Conservation (phyloP, 1,140 invertebrate species). For the Zaprionus africanus region DNA sequence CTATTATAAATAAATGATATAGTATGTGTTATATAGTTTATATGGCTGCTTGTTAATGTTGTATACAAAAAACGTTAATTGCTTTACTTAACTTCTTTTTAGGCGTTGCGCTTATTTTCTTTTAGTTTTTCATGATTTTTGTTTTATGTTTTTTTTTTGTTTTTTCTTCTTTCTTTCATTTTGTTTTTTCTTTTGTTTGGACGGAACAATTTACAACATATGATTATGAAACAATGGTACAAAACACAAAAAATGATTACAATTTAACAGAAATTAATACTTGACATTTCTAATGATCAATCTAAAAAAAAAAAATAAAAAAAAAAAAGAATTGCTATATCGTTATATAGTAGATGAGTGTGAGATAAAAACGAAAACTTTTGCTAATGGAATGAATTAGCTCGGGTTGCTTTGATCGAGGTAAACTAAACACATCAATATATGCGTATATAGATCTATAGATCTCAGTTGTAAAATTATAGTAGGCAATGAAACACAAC, state of each 20-base stretch:
- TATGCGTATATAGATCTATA: slow-evolving; percentile 18
- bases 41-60: slow-evolving; percentile 30
- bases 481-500: slow-evolving; percentile 9
- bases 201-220: slow-evolving; percentile 83
- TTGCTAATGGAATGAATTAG: slow-evolving; percentile 77
- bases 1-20: slow-evolving; percentile 27
- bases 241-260: slow-evolving; percentile 34
- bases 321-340: slow-evolving; percentile 25
- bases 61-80: slow-evolving; percentile 37
- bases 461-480: neutral
- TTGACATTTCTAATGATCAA: slow-evolving; percentile 54
- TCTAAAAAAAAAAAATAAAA: slow-evolving; percentile 21
- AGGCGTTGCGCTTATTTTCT: slow-evolving; percentile 27
- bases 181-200: slow-evolving; percentile 66
- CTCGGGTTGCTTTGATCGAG: slow-evolving; percentile 18
- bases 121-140: slow-evolving; percentile 36
- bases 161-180: slow-evolving; percentile 35
- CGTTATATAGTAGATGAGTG: slow-evolving; percentile 10
- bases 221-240: slow-evolving; percentile 79
- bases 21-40: slow-evolving; percentile 24
- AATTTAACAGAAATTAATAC: slow-evolving; percentile 67
- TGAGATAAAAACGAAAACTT: slow-evolving; percentile 35
- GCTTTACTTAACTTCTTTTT: slow-evolving; percentile 27
- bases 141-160: slow-evolving; percentile 23
- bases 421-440: slow-evolving; percentile 15